Base-by-base conservation (phyloP, 37 sponge, comb jelly and placozoan genomes). In the Aplysina aerophoba region DNA sequence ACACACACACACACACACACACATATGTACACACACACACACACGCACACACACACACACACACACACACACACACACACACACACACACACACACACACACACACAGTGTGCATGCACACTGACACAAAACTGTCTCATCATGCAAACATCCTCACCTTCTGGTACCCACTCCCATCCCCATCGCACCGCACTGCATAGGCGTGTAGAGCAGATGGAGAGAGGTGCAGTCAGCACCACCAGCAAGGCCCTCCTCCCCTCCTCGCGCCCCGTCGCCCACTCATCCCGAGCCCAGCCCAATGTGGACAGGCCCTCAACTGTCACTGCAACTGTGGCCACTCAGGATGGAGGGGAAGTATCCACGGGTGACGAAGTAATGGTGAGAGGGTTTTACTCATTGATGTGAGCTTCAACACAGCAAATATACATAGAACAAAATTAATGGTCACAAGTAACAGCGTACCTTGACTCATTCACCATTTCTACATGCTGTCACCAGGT, bases 301-400 rank as follows among this genome's bases (percentile, higher is more conserved):
- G 50, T 44, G 50, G 50, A 44, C 64, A n/a, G 11, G 64, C 11
- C 64, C 64, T 13, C 64, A 4, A 13, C 64, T 28, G 11, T 62
- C 27, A 27, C 64, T 62, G 28, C 28, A 62, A 28, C 64, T 28
- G 64, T 28, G 28, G 64, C 12, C 24, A 27, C 4, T 62, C 27
- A 25, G 4, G 21, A 33, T 19, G 20, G 6, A 12, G 37, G 31
- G n/a, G 73, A 71, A 5, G 73, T 28, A 5, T 4, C 73, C 33
- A 33, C 20, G 37, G 73, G 28, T 37, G 73, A 71, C 16, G 73
- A 71, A 71, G 73, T 71, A 1, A 71, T 20, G 73, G 73, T 71
- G 37, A 71, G 73, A 44, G 50, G 50, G 50, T 44, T 44, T 44
- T 44, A 44, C 50, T 44, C 50, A 44, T n/a, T n/a, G n/a, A n/a